phyloP scores from a whole-genome alignment of 37 sponge, comb jelly and placozoan genomes.

The Beroe forskalii region DNA sequence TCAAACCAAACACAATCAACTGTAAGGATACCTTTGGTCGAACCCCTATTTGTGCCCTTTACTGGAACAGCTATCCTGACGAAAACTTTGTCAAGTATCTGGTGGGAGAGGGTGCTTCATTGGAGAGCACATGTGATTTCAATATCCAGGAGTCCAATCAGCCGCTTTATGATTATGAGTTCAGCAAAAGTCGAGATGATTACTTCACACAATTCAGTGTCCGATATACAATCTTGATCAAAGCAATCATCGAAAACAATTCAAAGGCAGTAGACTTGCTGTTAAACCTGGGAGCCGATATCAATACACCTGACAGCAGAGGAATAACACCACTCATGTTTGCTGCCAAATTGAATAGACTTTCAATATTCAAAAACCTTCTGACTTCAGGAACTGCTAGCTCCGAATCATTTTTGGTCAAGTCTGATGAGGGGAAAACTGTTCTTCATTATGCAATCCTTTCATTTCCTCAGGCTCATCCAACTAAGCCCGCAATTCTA shows the following conservation, averaged over 20 bases:
- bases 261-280: not conserved
- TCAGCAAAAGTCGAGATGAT: not conserved
- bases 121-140: constrained; percentile 47
- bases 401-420: not conserved
- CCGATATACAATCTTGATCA: constrained; percentile 10
- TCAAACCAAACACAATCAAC: constrained; percentile 27
- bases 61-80: not conserved
- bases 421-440: not conserved
- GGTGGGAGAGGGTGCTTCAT: not conserved
- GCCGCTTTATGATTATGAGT: constrained; percentile 11
- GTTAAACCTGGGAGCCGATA: not conserved
- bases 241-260: not conserved
- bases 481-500: not conserved
- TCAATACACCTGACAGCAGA: not conserved
- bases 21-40: not conserved
- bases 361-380: not conserved
- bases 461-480: not conserved
- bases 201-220: constrained; percentile 19
- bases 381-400: not conserved
- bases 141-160: constrained; percentile 39
- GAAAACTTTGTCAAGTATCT: not conserved
- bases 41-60: constrained; percentile 47
- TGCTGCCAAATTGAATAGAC: constrained; percentile 6
- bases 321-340: constrained; percentile 59
- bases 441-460: not conserved